Conservation (phyloP, 2,113 vertebrate genomes). For the Stegostoma tigrinum region DNA sequence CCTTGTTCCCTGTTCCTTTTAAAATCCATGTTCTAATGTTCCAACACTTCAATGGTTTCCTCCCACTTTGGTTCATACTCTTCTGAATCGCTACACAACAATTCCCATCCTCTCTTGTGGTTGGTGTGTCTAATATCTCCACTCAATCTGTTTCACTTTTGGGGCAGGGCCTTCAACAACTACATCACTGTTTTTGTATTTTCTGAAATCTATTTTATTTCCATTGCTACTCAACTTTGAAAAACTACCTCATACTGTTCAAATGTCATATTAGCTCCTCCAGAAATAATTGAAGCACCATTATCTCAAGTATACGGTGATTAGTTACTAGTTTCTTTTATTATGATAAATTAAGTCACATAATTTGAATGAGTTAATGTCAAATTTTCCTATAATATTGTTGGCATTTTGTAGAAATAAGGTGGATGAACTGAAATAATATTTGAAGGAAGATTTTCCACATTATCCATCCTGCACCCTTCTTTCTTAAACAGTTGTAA, state of each 20-base stretch:
- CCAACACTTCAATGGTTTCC: neutral
- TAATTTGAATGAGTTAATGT: neutral
- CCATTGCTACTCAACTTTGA: neutral
- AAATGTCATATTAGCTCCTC: neutral
- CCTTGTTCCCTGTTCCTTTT: neutral
- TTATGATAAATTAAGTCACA: neutral
- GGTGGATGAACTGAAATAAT: neutral
- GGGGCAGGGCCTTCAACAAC: neutral
- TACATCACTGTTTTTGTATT: neutral
- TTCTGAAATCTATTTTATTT: neutral
- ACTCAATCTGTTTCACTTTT: neutral
- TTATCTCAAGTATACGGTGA: neutral
- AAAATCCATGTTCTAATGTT: neutral
- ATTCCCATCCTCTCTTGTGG: neutral
- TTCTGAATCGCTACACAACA: neutral
- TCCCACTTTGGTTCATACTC: neutral
- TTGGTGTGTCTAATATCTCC: neutral
- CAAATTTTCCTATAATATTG: neutral
- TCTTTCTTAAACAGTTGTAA: neutral
- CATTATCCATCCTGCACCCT: neutral
- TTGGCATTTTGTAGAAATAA: neutral
- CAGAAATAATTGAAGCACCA: neutral
- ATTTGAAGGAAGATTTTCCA: neutral
- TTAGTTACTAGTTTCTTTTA: neutral
- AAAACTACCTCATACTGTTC: neutral